phyloP scores from a whole-genome alignment of 2,888 invertebrate genomes.

The Tipula unca region DNA sequence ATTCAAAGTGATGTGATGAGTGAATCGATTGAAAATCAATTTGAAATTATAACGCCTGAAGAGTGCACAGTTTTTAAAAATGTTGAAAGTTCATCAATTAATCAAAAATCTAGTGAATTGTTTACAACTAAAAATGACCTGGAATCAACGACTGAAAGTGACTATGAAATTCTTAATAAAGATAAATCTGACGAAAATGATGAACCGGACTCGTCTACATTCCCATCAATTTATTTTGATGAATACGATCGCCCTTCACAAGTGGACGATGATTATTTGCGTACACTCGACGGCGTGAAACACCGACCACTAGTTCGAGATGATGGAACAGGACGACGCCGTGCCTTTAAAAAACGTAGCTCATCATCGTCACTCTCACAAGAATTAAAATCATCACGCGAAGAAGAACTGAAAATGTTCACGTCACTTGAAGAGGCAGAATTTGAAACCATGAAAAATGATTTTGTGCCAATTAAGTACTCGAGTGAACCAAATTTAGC shows the following conservation, averaged over 20 bases:
- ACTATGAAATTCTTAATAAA: neutral
- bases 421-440: slow-evolving; percentile 57
- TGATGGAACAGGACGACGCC: slow-evolving; percentile 52
- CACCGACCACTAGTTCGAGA: slow-evolving; percentile 51
- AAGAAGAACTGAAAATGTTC: slow-evolving; percentile 55
- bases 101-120: neutral
- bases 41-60: slow-evolving; percentile 30
- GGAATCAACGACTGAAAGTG: neutral
- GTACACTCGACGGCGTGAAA: slow-evolving; percentile 58
- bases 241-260: slow-evolving; percentile 44
- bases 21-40: slow-evolving; percentile 35
- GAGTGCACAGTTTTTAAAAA: neutral
- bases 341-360: slow-evolving; percentile 52
- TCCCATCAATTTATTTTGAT: slow-evolving; percentile 47
- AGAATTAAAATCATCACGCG: slow-evolving; percentile 53
- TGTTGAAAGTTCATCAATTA: slow-evolving; percentile 27
- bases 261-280: slow-evolving; percentile 42
- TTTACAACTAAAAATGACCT: neutral
- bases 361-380: slow-evolving; percentile 51
- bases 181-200: neutral
- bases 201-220: slow-evolving; percentile 21
- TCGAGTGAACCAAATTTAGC: slow-evolving; percentile 35
- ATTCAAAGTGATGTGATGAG: neutral
- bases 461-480: slow-evolving; percentile 37
- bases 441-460: slow-evolving; percentile 38